These are phyloP conservation scores for Oscheius sp. DNA, from an alignment of 2,888 invertebrate species.

Conservation along the genomic window DNA sequence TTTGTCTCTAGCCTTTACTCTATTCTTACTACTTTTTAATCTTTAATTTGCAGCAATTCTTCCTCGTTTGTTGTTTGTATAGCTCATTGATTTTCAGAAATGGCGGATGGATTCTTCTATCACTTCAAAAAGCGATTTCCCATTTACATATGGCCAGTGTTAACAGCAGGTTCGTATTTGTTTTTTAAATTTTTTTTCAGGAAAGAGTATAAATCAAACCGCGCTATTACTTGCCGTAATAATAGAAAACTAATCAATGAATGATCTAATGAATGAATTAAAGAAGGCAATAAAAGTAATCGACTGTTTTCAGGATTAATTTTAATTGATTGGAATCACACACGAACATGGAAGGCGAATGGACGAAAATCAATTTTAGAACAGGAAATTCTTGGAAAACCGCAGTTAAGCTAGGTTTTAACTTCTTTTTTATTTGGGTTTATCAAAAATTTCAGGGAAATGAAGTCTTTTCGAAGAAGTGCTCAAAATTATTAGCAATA, in stretches of 20 bases:
- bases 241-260: too few relatives aligned
- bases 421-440: neutral
- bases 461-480: neutral
- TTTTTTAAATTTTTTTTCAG: neutral
- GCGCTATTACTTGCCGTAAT: too few relatives aligned
- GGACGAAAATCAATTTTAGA: constrained; percentile 52
- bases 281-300: too few relatives aligned
- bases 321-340: constrained; percentile 66
- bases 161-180: constrained; percentile 44
- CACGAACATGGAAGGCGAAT: constrained; percentile 61
- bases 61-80: too few relatives aligned
- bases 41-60: too few relatives aligned
- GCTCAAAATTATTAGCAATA: neutral
- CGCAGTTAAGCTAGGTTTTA: neutral
- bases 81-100: too few relatives aligned
- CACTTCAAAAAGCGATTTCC: constrained; percentile 50
- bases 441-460: too few relatives aligned
- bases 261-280: too few relatives aligned
- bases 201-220: too few relatives aligned
- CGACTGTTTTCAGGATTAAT: constrained; percentile 43
- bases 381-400: constrained; percentile 51
- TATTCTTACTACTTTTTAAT: too few relatives aligned
- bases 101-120: constrained; percentile 29
- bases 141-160: constrained; percentile 54
- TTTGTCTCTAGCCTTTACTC: too few relatives aligned